Percentiles rank a stretch among this genome's conserved stretches.
Conservation (phyloP, 1,140 invertebrate species). For the Portunus trituberculatus region DNA sequence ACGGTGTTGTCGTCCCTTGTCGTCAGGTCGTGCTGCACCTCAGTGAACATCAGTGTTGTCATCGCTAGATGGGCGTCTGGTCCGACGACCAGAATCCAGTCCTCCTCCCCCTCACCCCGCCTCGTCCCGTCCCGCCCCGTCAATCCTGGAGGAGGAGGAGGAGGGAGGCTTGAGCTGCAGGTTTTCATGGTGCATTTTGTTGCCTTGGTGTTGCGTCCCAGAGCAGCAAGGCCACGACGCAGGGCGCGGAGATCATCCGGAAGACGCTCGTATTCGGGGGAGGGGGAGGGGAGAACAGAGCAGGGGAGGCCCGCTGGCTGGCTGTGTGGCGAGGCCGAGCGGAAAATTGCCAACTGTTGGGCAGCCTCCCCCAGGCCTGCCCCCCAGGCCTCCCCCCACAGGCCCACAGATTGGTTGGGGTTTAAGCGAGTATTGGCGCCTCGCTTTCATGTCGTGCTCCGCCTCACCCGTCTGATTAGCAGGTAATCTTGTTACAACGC, state of each 20-base stretch:
- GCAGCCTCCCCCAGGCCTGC: neutral
- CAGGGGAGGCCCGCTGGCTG: neutral
- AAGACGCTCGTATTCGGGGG: neutral
- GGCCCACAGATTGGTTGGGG: conserved; percentile 17
- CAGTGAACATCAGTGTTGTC: neutral
- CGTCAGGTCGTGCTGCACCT: neutral
- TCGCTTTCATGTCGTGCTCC: conserved; percentile 30
- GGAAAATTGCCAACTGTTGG: conserved; percentile 32
- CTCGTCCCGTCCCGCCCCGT: neutral
- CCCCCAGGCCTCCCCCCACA: neutral
- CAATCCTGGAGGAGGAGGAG: neutral
- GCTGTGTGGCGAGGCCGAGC: neutral
- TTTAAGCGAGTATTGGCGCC: conserved; percentile 28
- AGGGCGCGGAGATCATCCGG: neutral
- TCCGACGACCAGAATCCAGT: neutral
- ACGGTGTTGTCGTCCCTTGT: too few species aligned
- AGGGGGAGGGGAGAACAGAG: neutral
- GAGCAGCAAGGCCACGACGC: neutral
- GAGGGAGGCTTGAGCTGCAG: neutral
- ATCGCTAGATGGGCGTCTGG: neutral
- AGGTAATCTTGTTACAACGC: conserved; percentile 24
- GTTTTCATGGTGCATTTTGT: neutral
- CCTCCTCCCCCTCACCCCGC: neutral
- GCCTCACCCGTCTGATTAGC: conserved; percentile 27
- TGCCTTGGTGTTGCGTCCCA: neutral